Percentiles rank a stretch among this genome's conserved stretches.
Evolutionary conservation across 2,113 vertebrate species (phyloP).

Genomic region (Sorex fumeus): DNA sequence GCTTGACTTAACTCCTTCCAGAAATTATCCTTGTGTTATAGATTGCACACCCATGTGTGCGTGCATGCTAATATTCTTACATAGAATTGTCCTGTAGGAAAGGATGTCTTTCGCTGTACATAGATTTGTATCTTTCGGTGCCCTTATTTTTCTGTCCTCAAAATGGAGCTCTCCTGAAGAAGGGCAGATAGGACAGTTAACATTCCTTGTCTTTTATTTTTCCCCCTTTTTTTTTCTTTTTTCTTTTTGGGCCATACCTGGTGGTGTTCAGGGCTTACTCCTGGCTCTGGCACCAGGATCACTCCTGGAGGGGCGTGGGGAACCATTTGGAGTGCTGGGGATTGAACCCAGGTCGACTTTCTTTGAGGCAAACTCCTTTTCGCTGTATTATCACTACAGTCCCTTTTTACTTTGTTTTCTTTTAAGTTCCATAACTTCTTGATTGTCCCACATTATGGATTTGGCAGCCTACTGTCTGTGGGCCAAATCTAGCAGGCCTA

Average conservation of each 20-base stretch:
- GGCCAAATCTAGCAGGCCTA: neutral
- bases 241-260: no score
- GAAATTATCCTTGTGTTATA: conserved; percentile 30
- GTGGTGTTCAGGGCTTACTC: no score
- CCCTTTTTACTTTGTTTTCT: neutral
- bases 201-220: neutral
- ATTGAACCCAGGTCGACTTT: no score
- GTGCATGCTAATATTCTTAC: neutral
- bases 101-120: neutral
- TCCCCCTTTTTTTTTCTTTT: neutral
- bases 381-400: no score
- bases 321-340: no score
- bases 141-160: neutral
- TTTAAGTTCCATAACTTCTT: neutral
- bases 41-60: neutral
- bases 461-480: neutral
- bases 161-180: no score
- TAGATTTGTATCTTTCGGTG: neutral
- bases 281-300: no score
- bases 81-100: neutral
- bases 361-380: no score
- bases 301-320: no score
- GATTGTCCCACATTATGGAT: neutral
- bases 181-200: no score
- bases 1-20: conserved; percentile 28